Evolutionary conservation across 2,797 vertebrate genomes (phyloP).

Genomic region (Gobionotothen gibberifrons): DNA sequence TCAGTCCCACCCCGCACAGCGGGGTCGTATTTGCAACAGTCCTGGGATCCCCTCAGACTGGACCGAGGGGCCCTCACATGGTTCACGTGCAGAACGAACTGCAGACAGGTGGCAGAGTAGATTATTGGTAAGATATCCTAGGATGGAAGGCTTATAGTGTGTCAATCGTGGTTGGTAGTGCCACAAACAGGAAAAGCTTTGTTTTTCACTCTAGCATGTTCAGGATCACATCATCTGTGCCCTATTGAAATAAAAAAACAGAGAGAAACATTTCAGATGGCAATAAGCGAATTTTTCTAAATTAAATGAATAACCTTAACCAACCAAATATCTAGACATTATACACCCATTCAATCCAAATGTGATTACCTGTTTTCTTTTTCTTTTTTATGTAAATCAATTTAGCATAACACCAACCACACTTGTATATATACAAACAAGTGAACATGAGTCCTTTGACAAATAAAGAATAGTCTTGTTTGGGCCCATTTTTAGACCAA

Average conservation of each 20-base stretch:
- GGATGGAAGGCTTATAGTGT: constrained; percentile 43
- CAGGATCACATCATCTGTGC: constrained; percentile 66
- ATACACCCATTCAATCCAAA: neutral
- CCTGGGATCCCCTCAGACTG: constrained; percentile 83
- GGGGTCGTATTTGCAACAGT: constrained; percentile 75
- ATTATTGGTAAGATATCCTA: constrained; percentile 44
- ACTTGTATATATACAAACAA: neutral
- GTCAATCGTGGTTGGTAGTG: constrained; percentile 43
- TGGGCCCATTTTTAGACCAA: neutral
- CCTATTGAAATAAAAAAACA: constrained; percentile 58
- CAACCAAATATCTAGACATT: neutral
- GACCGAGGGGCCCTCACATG: constrained; percentile 90
- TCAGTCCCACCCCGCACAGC: constrained; percentile 79
- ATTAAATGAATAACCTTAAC: neutral
- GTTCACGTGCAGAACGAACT: constrained; percentile 81
- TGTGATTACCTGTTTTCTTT: neutral
- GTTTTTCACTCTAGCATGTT: constrained; percentile 65
- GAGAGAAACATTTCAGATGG: constrained; percentile 22
- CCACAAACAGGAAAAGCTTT: constrained; percentile 40
- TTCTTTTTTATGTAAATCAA: neutral
- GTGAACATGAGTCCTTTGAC: neutral
- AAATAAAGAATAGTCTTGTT: neutral
- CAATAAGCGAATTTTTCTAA: neutral
- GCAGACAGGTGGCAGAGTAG: constrained; percentile 64
- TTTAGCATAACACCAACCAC: neutral